Evolutionary conservation across 2,888 invertebrate genomes (phyloP), one percentile per base, ranked within the genome.

Genomic region (Micropterix aruncella): DNA sequence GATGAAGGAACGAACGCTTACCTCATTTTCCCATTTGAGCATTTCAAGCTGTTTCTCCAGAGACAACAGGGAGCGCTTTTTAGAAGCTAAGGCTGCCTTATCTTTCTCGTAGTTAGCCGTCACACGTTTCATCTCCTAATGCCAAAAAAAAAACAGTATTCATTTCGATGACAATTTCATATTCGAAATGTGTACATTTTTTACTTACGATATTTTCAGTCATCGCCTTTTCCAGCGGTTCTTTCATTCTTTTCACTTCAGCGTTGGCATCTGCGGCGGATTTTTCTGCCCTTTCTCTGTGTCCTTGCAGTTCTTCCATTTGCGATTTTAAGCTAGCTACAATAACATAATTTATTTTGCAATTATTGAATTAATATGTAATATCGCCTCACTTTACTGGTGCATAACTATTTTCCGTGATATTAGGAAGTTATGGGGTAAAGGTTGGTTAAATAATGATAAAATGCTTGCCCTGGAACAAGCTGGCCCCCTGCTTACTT

Each of bases 21-120:
- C 79, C 54, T 79, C 79, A 46, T 77, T 74, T 54, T 80, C 77
- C 75, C 76, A 77, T 51, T 74, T 76, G 1, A 79, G 58, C 2
- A 75, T 75, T 48, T 78, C 79, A 16, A 75, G 70, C 49, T 81
- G 73, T 52, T 77, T 75, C 44, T 68, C 67, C 2, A 65, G 52
- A 44, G 66, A 48, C 43, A 64, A 39, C 52, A 73, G 49, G 46
- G 73, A 74, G 54, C 75, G 77, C 1, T 74, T 70, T 62, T 75
- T 77, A 48, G 65, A 63, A 48, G 70, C 70, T 50, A 89, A 67
- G 39, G 83, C 80, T 50, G 80, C 74, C 56, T 88, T 89, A 60
- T 92, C 90, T 51, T 89, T 84, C 48, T 87, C 84, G 54, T 90
- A 90, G 60, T 88, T 86, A n/a, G 78, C 76, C 57, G 91, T 72